Evolutionary conservation across 92 coral and sea anemone species (phyloP), one percentile per base, ranked within the genome.

Genomic region (Palythoa grandiflora): DNA sequence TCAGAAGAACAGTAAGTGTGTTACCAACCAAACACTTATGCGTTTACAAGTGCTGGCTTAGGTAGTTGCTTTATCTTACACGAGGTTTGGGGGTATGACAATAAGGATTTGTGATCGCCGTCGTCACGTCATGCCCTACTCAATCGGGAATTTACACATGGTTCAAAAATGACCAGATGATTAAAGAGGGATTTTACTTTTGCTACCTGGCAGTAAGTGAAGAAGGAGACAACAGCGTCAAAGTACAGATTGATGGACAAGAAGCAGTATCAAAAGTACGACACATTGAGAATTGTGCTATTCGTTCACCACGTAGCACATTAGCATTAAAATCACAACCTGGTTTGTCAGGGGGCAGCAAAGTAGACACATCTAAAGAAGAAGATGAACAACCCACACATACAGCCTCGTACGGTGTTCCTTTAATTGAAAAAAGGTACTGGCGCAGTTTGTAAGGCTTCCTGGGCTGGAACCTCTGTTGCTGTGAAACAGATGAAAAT

Each of bases 381-480:
- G 40, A 68, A 65, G 87, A 66, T 14, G 75, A 17, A 16, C 61
- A 81, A 50, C 50, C 2, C 36, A 9, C 19, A 50, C 38, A 57
- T 6, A 38, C 86, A 60, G 48, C 17, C 47, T 83, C 87, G 2
- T 83, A 28, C 28, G 28, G 28, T 28, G 28, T 28, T 28, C 28
- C 28, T 28, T 28, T 28, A 28, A 28, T 28, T n/a, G 87, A 61
- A 13, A 84, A n/a, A 74, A 83, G 39, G 9, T 47, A 68, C 35
- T 71, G 78, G 87, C 1, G 78, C 75, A 12, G 86, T 80, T 28
- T 80, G 59, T 59, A 84, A 70, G 47, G 87, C 87, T 15, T 68
- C 75, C 10, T 84, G 87, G 79, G 88, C 79, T 28, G 88, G 88
- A 20, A 84, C 88, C 2, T n/a, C 70, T 20, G 88, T 84, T 20